Percentiles rank a stretch among this genome's conserved stretches.
Evolutionary conservation across 2,797 vertebrate species (phyloP).

Genomic region (Sebastiscus tertius): DNA sequence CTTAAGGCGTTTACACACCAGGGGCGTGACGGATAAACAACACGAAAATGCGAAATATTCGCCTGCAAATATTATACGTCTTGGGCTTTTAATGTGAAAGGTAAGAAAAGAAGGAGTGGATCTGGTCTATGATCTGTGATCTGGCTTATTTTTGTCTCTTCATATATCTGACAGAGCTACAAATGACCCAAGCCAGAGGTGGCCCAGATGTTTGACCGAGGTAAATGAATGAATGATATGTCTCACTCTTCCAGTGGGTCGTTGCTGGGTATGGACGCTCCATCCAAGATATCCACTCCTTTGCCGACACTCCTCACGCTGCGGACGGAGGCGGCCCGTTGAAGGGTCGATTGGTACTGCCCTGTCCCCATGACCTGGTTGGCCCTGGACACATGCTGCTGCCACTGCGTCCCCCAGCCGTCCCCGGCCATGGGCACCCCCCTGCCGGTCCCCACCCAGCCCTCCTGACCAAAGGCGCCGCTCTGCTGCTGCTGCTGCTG

Average conservation of each 20-base stretch:
- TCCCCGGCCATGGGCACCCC: constrained; percentile 37
- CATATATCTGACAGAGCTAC: neutral
- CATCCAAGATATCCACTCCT: constrained; percentile 83
- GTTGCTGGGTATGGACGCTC: constrained; percentile 82
- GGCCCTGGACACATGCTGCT: constrained; percentile 66
- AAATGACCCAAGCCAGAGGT: neutral
- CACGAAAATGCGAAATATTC: too few species aligned
- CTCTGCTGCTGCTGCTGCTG: constrained; percentile 61
- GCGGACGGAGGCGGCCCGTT: constrained; percentile 85
- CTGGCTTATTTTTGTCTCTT: too few species aligned
- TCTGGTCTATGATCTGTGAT: too few species aligned
- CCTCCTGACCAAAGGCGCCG: constrained; percentile 57
- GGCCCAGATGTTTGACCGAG: neutral
- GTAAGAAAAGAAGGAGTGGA: too few species aligned
- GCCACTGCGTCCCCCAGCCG: constrained; percentile 66
- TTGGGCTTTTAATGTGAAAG: too few species aligned
- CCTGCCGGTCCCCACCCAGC: constrained; percentile 47
- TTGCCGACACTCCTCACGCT: constrained; percentile 87
- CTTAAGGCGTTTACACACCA: too few species aligned
- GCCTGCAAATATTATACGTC: too few species aligned
- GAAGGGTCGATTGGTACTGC: constrained; percentile 73
- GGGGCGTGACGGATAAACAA: too few species aligned
- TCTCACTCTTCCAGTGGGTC: constrained; percentile 86
- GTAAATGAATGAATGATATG: neutral
- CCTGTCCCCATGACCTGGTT: constrained; percentile 39